Evolutionary conservation across 64 coral and sea anemone species (phyloP), one percentile per base, ranked within the genome.

Genomic region (Trachythela sp.): DNA sequence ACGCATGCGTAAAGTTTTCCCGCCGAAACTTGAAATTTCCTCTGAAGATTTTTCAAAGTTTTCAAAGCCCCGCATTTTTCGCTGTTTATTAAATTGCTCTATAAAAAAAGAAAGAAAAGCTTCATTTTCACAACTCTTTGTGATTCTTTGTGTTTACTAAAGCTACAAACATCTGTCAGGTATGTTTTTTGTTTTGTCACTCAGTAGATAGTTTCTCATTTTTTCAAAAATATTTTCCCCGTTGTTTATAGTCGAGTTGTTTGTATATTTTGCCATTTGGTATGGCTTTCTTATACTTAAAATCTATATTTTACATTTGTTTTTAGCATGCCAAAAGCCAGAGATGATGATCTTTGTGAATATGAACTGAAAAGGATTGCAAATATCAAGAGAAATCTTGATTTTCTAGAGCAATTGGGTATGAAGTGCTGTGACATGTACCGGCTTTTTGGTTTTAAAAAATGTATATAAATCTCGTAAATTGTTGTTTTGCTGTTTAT

Each of bases 331-430:
- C 56, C 56, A 24, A 64, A 64, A 26, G 26, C 5, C 22, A 64
- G 22, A 64, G 18, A 18, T n/a, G 75, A 37, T 4, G 75, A 80
- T 8, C 2, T 80, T 80, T 80, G 20, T 22, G 75, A 80, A 39
- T 80, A 80, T 39, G 75, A 80, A 80, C 31, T 0, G 75, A 35
- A 37, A 80, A 80, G 75, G 9, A 2, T 80, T 35, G 75, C 26
- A 80, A 80, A 80, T 36, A 80, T 80, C 75, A 80, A 80, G 0
- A 80, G 75, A 80, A 80, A 80, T 30, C 75, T 80, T 13, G 30
- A 80, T 2, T 80, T 80, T 80, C 30, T 80, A 9, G 31, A 80
- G 75, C 75, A 80, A 18, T 36, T 35, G 31, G 75, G 75, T 80
- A 80, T 6, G 59, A 6, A 45, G 4, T 45, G 42, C 42, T n/a